phyloP scores from a whole-genome alignment of 2,888 invertebrate genomes.

The Melanargia galathea region DNA sequence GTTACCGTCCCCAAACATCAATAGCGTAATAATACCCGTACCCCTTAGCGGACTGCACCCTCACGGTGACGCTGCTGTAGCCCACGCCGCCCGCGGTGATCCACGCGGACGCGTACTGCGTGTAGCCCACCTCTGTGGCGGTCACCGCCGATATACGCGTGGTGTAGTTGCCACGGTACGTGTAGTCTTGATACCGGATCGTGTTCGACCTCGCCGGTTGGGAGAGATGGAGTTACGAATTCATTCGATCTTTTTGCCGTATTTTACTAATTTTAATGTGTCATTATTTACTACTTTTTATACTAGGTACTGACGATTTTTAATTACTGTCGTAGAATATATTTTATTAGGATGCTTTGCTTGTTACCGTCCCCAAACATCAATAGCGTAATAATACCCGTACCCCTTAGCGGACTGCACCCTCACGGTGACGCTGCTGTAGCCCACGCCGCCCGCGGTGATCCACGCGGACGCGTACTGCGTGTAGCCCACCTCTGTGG shows the following conservation, averaged over 20 bases:
- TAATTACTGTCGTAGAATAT: not conserved
- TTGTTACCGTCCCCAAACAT: constrained; percentile 57
- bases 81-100: constrained; percentile 53
- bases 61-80: constrained; percentile 54
- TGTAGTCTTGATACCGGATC: constrained; percentile 61
- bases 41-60: constrained; percentile 57
- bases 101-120: constrained; percentile 56
- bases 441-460: constrained; percentile 49
- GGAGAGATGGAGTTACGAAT: too few relatives aligned
- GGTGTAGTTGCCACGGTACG: constrained; percentile 54
- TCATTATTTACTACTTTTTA: too few relatives aligned
- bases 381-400: constrained; percentile 63
- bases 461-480: constrained; percentile 58
- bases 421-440: constrained; percentile 56
- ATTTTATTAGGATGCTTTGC: too few relatives aligned
- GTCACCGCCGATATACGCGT: constrained; percentile 56
- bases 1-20: constrained; percentile 59
- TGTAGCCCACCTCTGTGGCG: constrained; percentile 58
- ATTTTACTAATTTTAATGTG: too few relatives aligned
- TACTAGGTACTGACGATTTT: not conserved
- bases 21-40: constrained; percentile 64
- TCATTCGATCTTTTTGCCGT: too few relatives aligned
- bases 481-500: constrained; percentile 56
- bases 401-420: constrained; percentile 57
- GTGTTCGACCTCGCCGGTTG: constrained; percentile 50